A percentile compares a stretch with the other conserved stretches of the same genome.
Conservation (phyloP, 2,888 invertebrate genomes). For the Adelphocoris suturalis region DNA sequence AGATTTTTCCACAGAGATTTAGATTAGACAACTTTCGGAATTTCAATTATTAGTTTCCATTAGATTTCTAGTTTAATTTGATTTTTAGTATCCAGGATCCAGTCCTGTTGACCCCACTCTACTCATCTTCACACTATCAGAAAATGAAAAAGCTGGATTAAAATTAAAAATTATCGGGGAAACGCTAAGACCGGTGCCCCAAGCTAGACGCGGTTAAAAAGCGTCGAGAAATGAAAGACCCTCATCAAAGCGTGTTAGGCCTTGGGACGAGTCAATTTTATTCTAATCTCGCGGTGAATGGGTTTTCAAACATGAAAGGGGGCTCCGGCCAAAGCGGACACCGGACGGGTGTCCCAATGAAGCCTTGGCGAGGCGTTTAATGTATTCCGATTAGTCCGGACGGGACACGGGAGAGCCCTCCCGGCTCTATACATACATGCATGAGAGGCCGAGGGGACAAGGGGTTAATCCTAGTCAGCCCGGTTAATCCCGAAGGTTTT, state of each 20-base stretch:
- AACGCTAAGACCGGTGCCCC: too few species aligned
- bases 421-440: neutral
- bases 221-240: neutral
- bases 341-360: constrained; percentile 1
- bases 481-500: neutral
- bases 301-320: constrained; percentile 32
- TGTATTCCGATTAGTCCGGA: constrained; percentile 17
- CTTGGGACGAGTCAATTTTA: constrained; percentile 7
- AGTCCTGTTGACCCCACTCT: too few species aligned
- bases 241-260: constrained; percentile 17
- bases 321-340: neutral
- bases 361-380: constrained; percentile 14
- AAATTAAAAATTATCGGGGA: too few species aligned
- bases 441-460: neutral
- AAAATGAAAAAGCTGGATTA: too few species aligned
- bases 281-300: constrained; percentile 31
- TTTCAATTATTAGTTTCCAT: too few species aligned
- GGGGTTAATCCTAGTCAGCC: constrained; percentile 2
- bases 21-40: too few species aligned
- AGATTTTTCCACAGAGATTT: too few species aligned
- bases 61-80: too few species aligned
- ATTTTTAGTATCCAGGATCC: too few species aligned
- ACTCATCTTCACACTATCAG: too few species aligned
- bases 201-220: neutral
- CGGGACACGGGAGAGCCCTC: neutral